Conservation (phyloP, 2,113 vertebrate genomes). For the Hippolais icterina region DNA sequence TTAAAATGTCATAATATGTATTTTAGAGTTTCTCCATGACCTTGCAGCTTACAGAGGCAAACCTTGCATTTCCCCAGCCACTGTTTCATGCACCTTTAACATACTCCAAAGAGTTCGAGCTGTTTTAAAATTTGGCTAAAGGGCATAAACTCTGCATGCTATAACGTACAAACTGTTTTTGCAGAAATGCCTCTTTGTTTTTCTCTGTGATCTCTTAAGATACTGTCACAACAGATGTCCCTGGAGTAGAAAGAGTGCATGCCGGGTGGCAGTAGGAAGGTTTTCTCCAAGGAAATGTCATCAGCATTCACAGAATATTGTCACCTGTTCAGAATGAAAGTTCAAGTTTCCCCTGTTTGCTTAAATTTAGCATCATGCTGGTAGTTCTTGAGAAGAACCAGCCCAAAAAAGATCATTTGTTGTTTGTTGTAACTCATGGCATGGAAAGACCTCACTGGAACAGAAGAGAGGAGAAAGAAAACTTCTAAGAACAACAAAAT, state of each 20-base stretch:
- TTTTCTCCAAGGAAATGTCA: slow-evolving; percentile 21
- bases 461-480: not conserved
- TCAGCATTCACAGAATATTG: slow-evolving; percentile 18
- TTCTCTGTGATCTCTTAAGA: not conserved
- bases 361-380: not conserved
- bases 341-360: not conserved
- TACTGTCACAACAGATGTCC: not conserved
- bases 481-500: not conserved
- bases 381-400: not conserved
- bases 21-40: not conserved
- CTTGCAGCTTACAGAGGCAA: not conserved
- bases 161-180: not conserved
- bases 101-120: not conserved
- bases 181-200: not conserved
- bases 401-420: not conserved
- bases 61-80: not conserved
- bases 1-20: not conserved
- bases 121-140: not conserved
- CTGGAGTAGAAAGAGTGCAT: not conserved
- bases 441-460: not conserved
- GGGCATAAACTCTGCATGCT: not conserved
- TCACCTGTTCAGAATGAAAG: slow-evolving; percentile 39
- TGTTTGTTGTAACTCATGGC: not conserved
- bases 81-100: not conserved
- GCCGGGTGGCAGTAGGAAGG: not conserved